Base-by-base conservation (phyloP, 2,113 vertebrate species). In the Scomber japonicus region DNA sequence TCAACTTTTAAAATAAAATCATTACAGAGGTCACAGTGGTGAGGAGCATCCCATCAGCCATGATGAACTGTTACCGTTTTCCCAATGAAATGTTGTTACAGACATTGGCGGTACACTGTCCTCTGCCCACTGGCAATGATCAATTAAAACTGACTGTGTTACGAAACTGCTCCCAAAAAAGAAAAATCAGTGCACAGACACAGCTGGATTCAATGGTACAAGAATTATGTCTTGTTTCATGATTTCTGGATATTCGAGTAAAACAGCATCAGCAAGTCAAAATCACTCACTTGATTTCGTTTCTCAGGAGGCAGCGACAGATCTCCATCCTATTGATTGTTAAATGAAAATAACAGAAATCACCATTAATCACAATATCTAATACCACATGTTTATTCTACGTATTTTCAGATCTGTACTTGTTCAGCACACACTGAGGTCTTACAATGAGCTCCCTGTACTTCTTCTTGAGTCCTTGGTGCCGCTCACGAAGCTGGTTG, bases 401-500 rank as follows among this genome's bases (percentile, higher is more conserved):
- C n/a, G 21, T 1, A 59, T 49, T 31, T 65, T 64, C 48, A 40
- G 45, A 24, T 53, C 27, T 6, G 63, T 0, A 17, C 7, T 15
- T 14, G 7, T 30, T 40, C n/a, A 77, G 49, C 72, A 64, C 15
- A 61, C 16, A 54, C 11, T 50, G 12, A 53, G 10, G 62, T 71
- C 97, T 45, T 95, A 99, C 98, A 71, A 98, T 97, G 83, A 99
- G 93, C 40, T 99, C 98, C 21, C 95, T 95, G 88, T 98, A 97
- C 88, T 98, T 99, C 94, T 97, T 99, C 90, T 99, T 99, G 81
- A 99, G 95, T 12, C 96, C 94, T 85, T 99, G 98, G 90, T 99
- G 98, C 15, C 94, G 94, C 50, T 99, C 97, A 0, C 97, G 95
- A 2, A 99, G 93, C 94, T 99, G 98, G 84, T 98, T 99, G 69